These are phyloP conservation scores for Cettia cetti DNA, from an alignment of 2,113 vertebrate genomes.

Conservation along the genomic window DNA sequence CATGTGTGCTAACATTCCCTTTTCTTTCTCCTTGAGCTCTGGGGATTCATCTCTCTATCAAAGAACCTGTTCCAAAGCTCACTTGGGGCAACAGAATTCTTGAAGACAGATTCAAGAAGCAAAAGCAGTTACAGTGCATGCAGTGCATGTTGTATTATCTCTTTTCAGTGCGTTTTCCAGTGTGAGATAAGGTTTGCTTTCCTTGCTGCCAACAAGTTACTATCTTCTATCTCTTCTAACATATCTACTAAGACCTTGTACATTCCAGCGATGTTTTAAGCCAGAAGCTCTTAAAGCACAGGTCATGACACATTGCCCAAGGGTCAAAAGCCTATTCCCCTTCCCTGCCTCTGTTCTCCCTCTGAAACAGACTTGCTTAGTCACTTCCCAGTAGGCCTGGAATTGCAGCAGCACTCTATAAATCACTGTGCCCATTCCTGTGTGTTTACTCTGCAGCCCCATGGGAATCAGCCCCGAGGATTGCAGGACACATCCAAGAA, in stretches of 20 bases:
- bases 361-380: neutral
- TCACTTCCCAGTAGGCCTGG: neutral
- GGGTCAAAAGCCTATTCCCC: neutral
- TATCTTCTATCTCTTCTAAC: neutral
- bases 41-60: neutral
- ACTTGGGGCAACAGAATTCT: neutral
- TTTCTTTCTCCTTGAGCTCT: neutral
- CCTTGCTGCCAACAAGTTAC: neutral
- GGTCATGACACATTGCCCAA: neutral
- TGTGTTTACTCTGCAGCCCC: neutral
- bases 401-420: neutral
- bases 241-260: neutral
- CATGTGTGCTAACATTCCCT: neutral
- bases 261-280: neutral
- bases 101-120: neutral
- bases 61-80: neutral
- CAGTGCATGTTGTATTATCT: rapidly evolving
- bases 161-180: neutral
- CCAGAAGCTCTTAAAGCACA: neutral
- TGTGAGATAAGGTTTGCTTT: neutral
- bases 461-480: neutral
- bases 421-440: neutral
- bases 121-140: neutral
- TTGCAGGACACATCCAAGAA: neutral
- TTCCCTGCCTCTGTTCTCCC: neutral